Evolutionary conservation across 2,113 vertebrate species (phyloP), one percentile per base, ranked within the genome.

Genomic region (Daubentonia madagascariensis): DNA sequence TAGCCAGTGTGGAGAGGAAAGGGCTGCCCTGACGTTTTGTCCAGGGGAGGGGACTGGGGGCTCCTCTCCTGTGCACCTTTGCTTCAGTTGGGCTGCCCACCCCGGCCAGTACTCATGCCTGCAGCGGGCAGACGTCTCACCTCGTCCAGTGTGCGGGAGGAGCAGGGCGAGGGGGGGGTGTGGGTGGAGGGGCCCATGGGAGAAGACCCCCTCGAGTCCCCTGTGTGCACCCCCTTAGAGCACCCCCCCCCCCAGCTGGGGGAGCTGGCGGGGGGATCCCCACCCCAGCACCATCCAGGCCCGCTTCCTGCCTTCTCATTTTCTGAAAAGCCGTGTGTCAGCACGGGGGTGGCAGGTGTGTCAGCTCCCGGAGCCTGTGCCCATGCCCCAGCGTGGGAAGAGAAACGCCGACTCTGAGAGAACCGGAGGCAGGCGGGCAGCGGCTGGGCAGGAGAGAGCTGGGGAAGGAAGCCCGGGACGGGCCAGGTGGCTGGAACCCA

Each of bases 311-410:
- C 98, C 95, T 96, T 97, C 96, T 97, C 97, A 95, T 98, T 96
- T 97, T 98, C 96, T 98, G 98, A 99, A 99, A 99, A 99, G 98
- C 98, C 98, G 98, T 98, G 98, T 98, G 99, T 99, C 99, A 99
- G 99, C 99, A 99, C 98, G 81, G 98, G 98, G 98, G 98, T 99
- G 99, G 99, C 99, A 99, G 99, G 99, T 99, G 99, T 98, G 99
- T 98, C 99, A 98, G 99, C 99, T 99, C 99, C 99, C 99, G 98
- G 98, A 99, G 99, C 99, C 99, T 98, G 99, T 98, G 99, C 99
- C 99, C 99, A 99, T 98, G 99, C 99, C 98, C 98, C 98, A 65
- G 99, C 98, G 98, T 43, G 78, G 97, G 89, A 50, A 90, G 97
- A 97, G 98, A 98, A 98, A 91, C 97, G 98, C 98, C 92, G 97